Base-by-base conservation (phyloP, 2,797 vertebrate genomes). In the Heteromormyrus szaboi region DNA sequence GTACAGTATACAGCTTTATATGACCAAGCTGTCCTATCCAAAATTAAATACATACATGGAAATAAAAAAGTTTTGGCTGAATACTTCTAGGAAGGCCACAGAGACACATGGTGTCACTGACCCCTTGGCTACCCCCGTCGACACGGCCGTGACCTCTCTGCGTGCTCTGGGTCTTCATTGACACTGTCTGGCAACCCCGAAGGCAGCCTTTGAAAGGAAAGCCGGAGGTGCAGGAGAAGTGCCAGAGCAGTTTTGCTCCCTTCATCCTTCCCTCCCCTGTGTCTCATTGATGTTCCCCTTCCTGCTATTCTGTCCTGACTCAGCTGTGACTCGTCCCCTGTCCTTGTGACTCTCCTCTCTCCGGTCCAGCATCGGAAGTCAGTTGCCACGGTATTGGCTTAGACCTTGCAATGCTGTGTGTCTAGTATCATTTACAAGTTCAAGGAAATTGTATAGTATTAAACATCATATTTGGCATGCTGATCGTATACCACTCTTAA, bases 311-410 rank as follows among this genome's bases (percentile, higher is more conserved):
- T 72, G 29, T 37, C 37, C 65, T 72, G 4, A 37, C 65, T 17
- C 29, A 14, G 12, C 29, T 37, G 29, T 37, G 65, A 72, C 65
- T 37, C 29, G 12, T 72, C 65, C 65, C 65, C 29, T 37, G 25
- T 51, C 81, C 25, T 44, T n/a, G 41, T 85, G 56, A 25, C 92
- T 17, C 91, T 89, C 91, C 88, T 89, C 90, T 90, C 79, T 33
- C 29, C 91, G 97, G 96, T 96, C 96, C 96, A 96, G 90, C 96
- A 97, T 90, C 95, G 96, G 96, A 97, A 96, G 91, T 97, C 96
- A 22, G 96, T 97, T 50, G 96, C 97, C 0, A 97, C 96, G 96
- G 96, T 97, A 76, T 90, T 96, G 89, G 96, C 97, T 91, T 96
- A 96, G 92, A 93, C 97, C 90, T 95, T 97, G 89, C 95, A 97